These are phyloP conservation scores for Channallabes apus DNA, from an alignment of 2,797 vertebrate species.

Conservation along the genomic window DNA sequence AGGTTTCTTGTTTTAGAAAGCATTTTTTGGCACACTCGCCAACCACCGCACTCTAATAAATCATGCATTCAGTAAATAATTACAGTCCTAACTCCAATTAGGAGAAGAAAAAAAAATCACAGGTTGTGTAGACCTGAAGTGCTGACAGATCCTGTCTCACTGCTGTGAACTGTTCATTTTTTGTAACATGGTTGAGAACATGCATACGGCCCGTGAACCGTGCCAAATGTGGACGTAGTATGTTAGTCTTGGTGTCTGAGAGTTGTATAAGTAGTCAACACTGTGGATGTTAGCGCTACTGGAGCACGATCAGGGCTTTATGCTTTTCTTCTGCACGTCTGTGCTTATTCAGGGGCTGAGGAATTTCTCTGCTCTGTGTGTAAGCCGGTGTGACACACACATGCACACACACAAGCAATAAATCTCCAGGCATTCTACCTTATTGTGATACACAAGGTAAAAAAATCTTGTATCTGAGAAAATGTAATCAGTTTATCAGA, in stretches of 20 bases:
- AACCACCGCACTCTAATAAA: conserved; percentile 31
- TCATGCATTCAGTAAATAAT: conserved; percentile 39
- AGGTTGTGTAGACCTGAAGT: neutral
- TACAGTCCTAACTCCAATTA: conserved; percentile 18
- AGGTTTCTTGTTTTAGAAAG: conserved; percentile 12
- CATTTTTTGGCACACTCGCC: conserved; percentile 8
- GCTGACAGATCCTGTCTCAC: conserved; percentile 13
- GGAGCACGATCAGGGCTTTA: conserved; percentile 42
- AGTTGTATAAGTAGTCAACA: conserved; percentile 53
- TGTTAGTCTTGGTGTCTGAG: conserved; percentile 50
- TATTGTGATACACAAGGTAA: neutral
- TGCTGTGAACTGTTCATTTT: conserved; percentile 6
- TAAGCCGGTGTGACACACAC: conserved; percentile 60
- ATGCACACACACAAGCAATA: neutral
- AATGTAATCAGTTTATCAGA: neutral
- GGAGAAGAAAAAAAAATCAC: conserved; percentile 26
- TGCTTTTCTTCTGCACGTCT: conserved; percentile 56
- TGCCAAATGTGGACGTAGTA: conserved; percentile 44
- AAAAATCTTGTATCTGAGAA: neutral
- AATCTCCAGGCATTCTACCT: neutral
- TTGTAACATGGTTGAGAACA: conserved; percentile 26
- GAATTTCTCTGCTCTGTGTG: conserved; percentile 76
- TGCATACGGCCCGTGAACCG: conserved; percentile 12
- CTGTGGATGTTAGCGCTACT: conserved; percentile 34
- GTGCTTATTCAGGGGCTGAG: conserved; percentile 67